Evolutionary conservation across 2,888 invertebrate species (phyloP).

Genomic region (Ryuthela nishihirai): DNA sequence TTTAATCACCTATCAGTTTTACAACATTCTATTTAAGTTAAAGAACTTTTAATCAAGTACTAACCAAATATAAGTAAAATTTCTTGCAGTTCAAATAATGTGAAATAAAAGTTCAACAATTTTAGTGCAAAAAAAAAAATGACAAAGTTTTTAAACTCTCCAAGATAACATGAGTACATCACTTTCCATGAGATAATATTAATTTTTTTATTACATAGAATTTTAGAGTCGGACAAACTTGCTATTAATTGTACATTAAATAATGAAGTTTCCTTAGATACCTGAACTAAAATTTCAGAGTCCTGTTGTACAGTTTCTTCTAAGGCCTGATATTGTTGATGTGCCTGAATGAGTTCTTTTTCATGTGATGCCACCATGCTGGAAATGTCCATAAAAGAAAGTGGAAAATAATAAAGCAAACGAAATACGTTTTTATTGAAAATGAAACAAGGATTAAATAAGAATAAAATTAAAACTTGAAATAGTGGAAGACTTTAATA

Average conservation of each 20-base stretch:
- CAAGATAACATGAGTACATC: too few relatives aligned
- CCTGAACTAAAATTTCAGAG: constrained; percentile 28
- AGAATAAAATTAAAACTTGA: not conserved
- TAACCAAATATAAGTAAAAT: not conserved
- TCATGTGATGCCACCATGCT: constrained; percentile 23
- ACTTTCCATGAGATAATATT: too few relatives aligned
- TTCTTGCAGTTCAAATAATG: not conserved
- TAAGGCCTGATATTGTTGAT: not conserved
- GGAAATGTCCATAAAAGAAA: constrained; percentile 18
- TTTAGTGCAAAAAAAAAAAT: too few relatives aligned
- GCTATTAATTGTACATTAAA: too few relatives aligned
- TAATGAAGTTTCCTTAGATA: too few relatives aligned
- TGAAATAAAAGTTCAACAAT: too few relatives aligned
- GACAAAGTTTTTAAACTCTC: too few relatives aligned
- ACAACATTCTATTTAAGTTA: too few relatives aligned
- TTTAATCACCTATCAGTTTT: too few relatives aligned
- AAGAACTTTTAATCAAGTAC: too few relatives aligned
- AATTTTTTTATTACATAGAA: too few relatives aligned
- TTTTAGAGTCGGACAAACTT: too few relatives aligned
- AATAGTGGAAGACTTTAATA: not conserved
- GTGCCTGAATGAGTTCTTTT: constrained; percentile 13
- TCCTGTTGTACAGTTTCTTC: constrained; percentile 17
- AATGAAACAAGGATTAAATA: not conserved
- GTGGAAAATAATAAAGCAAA: constrained; percentile 1
- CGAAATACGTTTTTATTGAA: not conserved